Evolutionary conservation across 2,113 vertebrate species (phyloP).

Genomic region (Perca flavescens): DNA sequence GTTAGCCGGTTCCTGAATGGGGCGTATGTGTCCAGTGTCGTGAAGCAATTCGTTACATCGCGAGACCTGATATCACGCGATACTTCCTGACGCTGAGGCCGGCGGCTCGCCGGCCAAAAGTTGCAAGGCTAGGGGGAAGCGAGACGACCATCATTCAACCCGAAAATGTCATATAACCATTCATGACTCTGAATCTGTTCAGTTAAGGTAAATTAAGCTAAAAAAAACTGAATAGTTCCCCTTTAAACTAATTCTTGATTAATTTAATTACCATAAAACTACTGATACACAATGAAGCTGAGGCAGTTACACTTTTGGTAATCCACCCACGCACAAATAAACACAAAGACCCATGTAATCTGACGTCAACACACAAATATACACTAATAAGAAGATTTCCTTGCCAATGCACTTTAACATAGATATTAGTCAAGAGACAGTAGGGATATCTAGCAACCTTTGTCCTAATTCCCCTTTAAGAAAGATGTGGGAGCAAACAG

Average conservation of each 20-base stretch:
- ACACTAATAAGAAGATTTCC: constrained; percentile 1
- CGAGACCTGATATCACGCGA: too few relatives aligned
- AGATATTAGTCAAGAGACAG: constrained; percentile 60
- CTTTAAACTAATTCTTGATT: not conserved
- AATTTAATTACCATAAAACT: not conserved
- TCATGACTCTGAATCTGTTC: too few relatives aligned
- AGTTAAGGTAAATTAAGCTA: too few relatives aligned
- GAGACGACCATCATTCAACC: too few relatives aligned
- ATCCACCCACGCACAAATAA: not conserved
- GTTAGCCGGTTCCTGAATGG: too few relatives aligned
- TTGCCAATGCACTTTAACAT: constrained; percentile 64
- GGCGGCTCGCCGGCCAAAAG: too few relatives aligned
- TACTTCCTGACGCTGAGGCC: too few relatives aligned
- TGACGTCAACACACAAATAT: constrained; percentile 9
- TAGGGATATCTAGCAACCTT: constrained; percentile 55
- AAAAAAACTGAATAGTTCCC: too few relatives aligned
- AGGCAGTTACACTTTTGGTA: not conserved
- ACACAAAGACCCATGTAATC: not conserved
- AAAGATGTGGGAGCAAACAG: constrained; percentile 65
- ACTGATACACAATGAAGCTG: not conserved
- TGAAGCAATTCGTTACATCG: too few relatives aligned
- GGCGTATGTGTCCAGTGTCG: too few relatives aligned
- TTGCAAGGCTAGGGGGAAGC: too few relatives aligned
- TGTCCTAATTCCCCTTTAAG: constrained; percentile 61
- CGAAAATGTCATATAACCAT: too few relatives aligned